A percentile compares a stretch with the other conserved stretches of the same genome.
Conservation (phyloP, 2,797 vertebrate species). For the Geotria australis region DNA sequence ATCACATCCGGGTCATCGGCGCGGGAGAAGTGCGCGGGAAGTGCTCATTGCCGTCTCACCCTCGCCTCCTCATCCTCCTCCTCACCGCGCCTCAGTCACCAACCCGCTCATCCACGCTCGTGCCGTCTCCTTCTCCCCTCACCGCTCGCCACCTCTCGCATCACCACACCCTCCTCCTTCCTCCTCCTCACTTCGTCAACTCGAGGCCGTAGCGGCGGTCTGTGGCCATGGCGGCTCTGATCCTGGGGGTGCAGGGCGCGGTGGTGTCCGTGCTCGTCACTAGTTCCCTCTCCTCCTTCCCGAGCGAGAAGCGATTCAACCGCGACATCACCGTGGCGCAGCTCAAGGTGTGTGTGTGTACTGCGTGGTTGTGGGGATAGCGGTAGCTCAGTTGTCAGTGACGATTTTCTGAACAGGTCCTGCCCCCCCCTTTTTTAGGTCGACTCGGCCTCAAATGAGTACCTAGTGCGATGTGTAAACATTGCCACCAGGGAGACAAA, state of each 20-base stretch:
- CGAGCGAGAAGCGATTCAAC: constrained; percentile 23
- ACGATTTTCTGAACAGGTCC: too few species aligned
- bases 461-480: too few species aligned
- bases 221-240: background rate
- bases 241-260: constrained; percentile 14
- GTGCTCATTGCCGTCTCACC: background rate
- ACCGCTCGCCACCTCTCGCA: constrained; percentile 1
- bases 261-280: constrained; percentile 32
- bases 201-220: background rate
- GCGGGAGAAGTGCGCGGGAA: too few species aligned
- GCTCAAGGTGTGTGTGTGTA: constrained; percentile 24
- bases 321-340: constrained; percentile 35
- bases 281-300: constrained; percentile 28
- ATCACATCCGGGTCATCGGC: too few species aligned
- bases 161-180: background rate
- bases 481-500: too few species aligned
- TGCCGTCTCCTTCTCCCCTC: background rate
- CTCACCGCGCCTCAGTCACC: background rate
- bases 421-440: too few species aligned
- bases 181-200: background rate
- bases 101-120: background rate
- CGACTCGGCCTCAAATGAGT: too few species aligned
- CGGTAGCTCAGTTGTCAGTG: too few species aligned
- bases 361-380: too few species aligned
- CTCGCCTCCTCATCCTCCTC: background rate